Conservation (phyloP, 2,797 vertebrate species). For the Micropoecilia bifurca region DNA sequence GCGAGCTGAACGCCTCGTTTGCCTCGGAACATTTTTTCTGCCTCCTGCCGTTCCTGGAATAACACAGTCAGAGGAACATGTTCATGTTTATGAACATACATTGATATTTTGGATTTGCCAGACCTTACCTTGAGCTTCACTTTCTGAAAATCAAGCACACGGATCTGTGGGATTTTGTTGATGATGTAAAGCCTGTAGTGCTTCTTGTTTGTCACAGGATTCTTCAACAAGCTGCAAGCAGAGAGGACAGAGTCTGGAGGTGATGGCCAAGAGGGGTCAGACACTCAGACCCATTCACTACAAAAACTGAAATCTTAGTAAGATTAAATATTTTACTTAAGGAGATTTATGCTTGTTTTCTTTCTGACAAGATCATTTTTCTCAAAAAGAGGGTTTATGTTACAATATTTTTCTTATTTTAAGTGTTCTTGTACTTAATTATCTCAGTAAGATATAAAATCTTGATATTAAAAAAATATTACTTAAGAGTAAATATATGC, state of each 20-base stretch:
- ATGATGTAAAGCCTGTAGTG: slow-evolving; percentile 97
- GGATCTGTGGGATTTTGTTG: slow-evolving; percentile 93
- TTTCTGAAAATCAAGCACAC: slow-evolving; percentile 97
- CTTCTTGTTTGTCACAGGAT: slow-evolving; percentile 98
- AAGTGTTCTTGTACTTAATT: no score
- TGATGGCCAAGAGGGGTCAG: background rate
- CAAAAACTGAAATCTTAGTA: no score
- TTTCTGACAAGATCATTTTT: no score
- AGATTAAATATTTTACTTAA: no score
- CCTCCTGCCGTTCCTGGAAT: slow-evolving; percentile 98
- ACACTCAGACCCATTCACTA: background rate
- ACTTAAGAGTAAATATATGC: no score
- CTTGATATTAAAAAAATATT: no score
- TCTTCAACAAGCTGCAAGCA: slow-evolving; percentile 88
- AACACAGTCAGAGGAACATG: slow-evolving; percentile 78
- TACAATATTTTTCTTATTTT: no score
- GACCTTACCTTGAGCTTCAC: slow-evolving; percentile 92
- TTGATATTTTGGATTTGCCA: background rate
- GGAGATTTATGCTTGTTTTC: no score
- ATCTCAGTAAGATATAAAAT: no score
- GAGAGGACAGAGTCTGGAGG: background rate
- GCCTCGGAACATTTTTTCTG: slow-evolving; percentile 99
- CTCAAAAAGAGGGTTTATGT: no score
- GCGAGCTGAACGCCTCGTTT: slow-evolving; percentile 99
- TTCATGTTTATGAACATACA: background rate